Evolutionary conservation across 2,797 vertebrate species (phyloP).

Genomic region (Craterocephalus amniculus): DNA sequence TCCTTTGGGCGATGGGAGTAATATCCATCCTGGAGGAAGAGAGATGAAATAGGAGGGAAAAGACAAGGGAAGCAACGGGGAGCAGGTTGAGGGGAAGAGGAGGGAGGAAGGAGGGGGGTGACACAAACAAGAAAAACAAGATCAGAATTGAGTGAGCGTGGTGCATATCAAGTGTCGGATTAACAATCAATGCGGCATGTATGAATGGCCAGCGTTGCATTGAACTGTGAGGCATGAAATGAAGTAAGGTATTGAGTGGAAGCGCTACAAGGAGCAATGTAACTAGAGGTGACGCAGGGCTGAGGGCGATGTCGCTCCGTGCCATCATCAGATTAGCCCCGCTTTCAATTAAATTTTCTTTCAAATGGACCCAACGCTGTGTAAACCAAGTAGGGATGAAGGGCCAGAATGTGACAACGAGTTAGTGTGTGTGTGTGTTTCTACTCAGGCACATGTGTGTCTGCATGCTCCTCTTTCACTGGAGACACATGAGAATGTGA

Average conservation of each 20-base stretch:
- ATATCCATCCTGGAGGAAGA: slow-evolving; percentile 88
- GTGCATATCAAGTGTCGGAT: slow-evolving; percentile 74
- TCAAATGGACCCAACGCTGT: slow-evolving; percentile 64
- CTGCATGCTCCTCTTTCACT: slow-evolving; percentile 28
- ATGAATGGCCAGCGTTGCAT: slow-evolving; percentile 55
- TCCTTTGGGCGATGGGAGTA: slow-evolving; percentile 97
- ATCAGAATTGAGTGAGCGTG: slow-evolving; percentile 65
- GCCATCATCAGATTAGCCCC: slow-evolving; percentile 76
- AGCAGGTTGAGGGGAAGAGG: slow-evolving; percentile 15
- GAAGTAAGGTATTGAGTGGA: slow-evolving; percentile 65
- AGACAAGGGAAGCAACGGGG: slow-evolving; percentile 30
- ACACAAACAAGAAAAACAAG: slow-evolving; percentile 65
- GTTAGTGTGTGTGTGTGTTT: slow-evolving; percentile 42
- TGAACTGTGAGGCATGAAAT: slow-evolving; percentile 77
- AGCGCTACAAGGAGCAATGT: slow-evolving; percentile 63
- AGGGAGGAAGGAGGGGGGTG: background rate
- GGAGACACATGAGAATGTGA: slow-evolving; percentile 39
- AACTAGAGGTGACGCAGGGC: slow-evolving; percentile 57
- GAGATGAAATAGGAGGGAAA: slow-evolving; percentile 8
- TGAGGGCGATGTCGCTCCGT: slow-evolving; percentile 38
- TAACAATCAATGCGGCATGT: slow-evolving; percentile 72
- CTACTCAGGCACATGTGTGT: slow-evolving; percentile 8
- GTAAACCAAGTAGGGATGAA: slow-evolving; percentile 73
- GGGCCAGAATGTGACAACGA: slow-evolving; percentile 55
- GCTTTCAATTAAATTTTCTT: slow-evolving; percentile 78